Evolutionary conservation across 2,113 vertebrate species (phyloP), one percentile per base, ranked within the genome.

Genomic region (Melanerpes aurifrons): DNA sequence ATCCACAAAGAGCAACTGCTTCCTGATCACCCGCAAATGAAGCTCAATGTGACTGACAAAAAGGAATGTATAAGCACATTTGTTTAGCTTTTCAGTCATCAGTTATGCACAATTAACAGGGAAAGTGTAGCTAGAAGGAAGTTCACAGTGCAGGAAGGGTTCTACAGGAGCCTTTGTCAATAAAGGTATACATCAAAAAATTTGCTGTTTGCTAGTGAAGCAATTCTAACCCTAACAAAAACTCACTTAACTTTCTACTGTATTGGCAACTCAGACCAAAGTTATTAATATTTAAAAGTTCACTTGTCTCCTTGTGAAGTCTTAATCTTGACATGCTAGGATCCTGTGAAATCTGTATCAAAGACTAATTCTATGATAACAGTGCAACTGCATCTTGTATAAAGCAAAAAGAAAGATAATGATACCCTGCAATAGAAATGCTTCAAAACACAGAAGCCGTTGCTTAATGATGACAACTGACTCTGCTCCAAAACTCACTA

Each of bases 211-310:
- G 70, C 16, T 59, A 53, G 16, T 64, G 47, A 43, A 58, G 20
- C 37, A 93, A 50, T 89, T 92, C 31, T 77, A 93, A 86, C 24
- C 7, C 31, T 76, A 32, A 81, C 10, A 90, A 95, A 86, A 86
- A 21, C 28, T 63, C 47, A 77, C 19, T 45, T 22, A 66, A 66
- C 40, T 11, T 86, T 80, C 57, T 84, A 54, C 88, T 28, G 37
- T 32, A 53, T 7, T 48, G 28, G 37, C 62, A 86, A 47, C 37
- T 86, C 53, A 68, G 62, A 81, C 32, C 31, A 93, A 83, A 78
- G 15, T 47, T 80, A 26, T 0, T 61, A 32, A 70, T 80, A 83
- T 84, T 92, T 61, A 93, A 83, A 84, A 75, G 32, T 68, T 93
- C 26, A 71, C 31, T 68, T 7, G 2, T 70, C 31, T 72, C 59